A percentile compares a stretch with the other conserved stretches of the same genome.
Evolutionary conservation across 1,140 invertebrate species (phyloP).

Genomic region (Dinoponera quadriceps): DNA sequence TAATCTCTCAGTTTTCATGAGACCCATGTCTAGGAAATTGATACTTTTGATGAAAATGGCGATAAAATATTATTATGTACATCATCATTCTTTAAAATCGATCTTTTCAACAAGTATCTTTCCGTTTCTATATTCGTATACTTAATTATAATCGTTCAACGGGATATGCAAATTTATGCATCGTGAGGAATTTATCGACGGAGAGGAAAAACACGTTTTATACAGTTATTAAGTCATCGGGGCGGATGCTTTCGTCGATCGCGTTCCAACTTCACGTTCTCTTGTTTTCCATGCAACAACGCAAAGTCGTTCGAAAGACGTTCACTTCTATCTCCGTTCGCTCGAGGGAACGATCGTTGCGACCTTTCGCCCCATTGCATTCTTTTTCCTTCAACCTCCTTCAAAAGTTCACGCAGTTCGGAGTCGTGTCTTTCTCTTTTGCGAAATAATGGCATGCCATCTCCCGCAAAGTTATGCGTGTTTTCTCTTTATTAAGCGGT

Average conservation of each 20-base stretch:
- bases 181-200: no score
- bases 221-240: constrained; percentile 17
- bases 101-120: neutral
- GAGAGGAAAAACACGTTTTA: neutral
- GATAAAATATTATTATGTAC: no score
- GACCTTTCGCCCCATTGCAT: constrained; percentile 62
- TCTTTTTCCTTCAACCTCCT: constrained; percentile 50
- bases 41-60: no score
- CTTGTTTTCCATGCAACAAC: neutral
- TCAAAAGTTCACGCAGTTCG: constrained; percentile 69
- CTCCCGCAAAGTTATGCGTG: neutral
- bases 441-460: constrained; percentile 60
- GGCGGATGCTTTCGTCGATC: constrained; percentile 62
- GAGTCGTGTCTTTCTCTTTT: constrained; percentile 60
- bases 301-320: constrained; percentile 52
- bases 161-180: neutral
- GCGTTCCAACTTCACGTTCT: constrained; percentile 41
- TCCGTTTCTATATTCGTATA: neutral
- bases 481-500: constrained; percentile 10
- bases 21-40: neutral
- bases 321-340: constrained; percentile 66
- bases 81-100: neutral
- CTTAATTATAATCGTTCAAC: no score
- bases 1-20: constrained; percentile 6
- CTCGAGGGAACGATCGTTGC: constrained; percentile 42